Evolutionary conservation across 2,113 vertebrate genomes (phyloP).

Genomic region (Sardina pilchardus): DNA sequence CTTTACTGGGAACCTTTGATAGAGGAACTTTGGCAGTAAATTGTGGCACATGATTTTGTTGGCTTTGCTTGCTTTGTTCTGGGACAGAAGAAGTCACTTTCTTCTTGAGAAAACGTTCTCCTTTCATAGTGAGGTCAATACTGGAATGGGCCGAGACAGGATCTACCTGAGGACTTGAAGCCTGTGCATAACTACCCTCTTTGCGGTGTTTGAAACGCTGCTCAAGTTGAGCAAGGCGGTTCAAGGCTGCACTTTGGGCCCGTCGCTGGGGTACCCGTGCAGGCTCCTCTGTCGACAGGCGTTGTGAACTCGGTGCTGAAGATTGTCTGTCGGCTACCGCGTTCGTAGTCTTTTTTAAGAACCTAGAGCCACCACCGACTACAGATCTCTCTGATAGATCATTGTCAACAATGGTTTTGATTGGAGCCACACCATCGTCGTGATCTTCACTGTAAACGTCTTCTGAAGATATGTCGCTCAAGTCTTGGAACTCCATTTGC

Average conservation of each 20-base stretch:
- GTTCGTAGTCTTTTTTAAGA: conserved; percentile 69
- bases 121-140: conserved; percentile 5
- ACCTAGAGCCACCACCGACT: conserved; percentile 59
- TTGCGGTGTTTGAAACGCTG: conserved; percentile 62
- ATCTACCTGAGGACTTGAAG: not conserved
- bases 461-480: conserved; percentile 48
- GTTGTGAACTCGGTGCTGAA: conserved; percentile 31
- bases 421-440: conserved; percentile 26
- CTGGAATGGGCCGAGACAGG: conserved; percentile 40
- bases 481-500: conserved; percentile 34
- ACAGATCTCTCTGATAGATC: conserved; percentile 37
- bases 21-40: not conserved
- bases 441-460: conserved; percentile 28
- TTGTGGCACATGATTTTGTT: not conserved
- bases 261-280: conserved; percentile 43
- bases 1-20: conserved; percentile 12
- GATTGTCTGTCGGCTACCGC: conserved; percentile 41
- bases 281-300: conserved; percentile 21
- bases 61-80: not conserved
- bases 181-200: not conserved
- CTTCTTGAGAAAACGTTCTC: conserved; percentile 70
- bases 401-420: conserved; percentile 14
- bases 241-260: conserved; percentile 62
- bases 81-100: conserved; percentile 27
- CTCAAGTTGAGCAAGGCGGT: conserved; percentile 71